phyloP scores from a whole-genome alignment of 2,797 vertebrate species.

The Platalea minor region DNA sequence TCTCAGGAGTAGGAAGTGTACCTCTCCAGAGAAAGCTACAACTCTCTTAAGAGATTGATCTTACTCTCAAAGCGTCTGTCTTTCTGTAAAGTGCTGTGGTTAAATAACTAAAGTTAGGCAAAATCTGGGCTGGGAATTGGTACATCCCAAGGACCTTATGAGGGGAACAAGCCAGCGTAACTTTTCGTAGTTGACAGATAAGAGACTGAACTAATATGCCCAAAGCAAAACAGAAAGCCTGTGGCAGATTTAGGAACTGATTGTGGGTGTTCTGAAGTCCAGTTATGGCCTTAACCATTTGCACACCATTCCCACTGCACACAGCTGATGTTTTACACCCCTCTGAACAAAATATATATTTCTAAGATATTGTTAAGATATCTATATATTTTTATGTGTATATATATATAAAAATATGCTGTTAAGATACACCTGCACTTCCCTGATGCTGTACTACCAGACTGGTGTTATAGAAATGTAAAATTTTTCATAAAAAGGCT shows the following conservation, averaged over 20 bases:
- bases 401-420: not conserved
- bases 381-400: not conserved
- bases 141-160: not conserved
- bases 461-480: not conserved
- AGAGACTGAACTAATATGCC: slow-evolving; percentile 19
- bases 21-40: not conserved
- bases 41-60: not conserved
- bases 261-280: not conserved
- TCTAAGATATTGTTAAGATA: not conserved
- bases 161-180: not conserved
- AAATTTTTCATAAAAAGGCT: not conserved
- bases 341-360: not conserved
- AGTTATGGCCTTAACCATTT: not conserved
- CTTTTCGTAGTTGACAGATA: slow-evolving; percentile 7
- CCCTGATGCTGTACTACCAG: not conserved
- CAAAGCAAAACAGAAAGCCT: slow-evolving; percentile 14
- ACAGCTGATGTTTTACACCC: not conserved
- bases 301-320: not conserved
- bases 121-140: not conserved
- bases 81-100: not conserved
- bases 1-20: not conserved
- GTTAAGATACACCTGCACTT: not conserved
- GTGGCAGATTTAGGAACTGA: slow-evolving; percentile 15
- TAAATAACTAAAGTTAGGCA: not conserved
- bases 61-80: not conserved